phyloP scores from a whole-genome alignment of 2,797 vertebrate species.

The Vipera ursinii region DNA sequence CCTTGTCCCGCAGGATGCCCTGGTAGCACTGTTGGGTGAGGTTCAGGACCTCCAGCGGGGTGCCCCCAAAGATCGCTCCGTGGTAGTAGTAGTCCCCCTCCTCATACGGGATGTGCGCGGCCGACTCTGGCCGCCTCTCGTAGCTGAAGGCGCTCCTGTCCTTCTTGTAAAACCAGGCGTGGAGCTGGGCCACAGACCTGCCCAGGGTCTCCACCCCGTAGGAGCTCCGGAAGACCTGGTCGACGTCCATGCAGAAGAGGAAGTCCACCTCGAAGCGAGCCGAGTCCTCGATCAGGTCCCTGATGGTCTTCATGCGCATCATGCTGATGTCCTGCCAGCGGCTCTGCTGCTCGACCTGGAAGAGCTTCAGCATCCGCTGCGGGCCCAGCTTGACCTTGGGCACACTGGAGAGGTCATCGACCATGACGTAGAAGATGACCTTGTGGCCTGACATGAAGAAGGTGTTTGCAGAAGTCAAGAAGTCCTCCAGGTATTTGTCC shows the following conservation, averaged over 20 bases:
- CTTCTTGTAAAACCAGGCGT: conserved; percentile 44
- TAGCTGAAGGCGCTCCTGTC: background rate
- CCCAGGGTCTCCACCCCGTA: conserved; percentile 46
- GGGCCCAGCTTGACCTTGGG: conserved; percentile 15
- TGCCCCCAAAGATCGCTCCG: conserved; percentile 16
- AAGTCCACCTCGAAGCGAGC: conserved; percentile 53
- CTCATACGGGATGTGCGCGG: conserved; percentile 11
- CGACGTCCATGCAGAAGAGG: conserved; percentile 60
- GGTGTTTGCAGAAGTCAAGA: conserved; percentile 39
- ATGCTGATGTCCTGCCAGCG: conserved; percentile 60
- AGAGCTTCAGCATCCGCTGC: conserved; percentile 21
- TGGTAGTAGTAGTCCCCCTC: conserved; percentile 53
- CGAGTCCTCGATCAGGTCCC: conserved; percentile 25
- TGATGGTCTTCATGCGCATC: conserved; percentile 54
- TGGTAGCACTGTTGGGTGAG: conserved; percentile 48
- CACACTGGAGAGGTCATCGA: conserved; percentile 40
- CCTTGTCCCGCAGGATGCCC: conserved; percentile 62
- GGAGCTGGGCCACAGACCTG: conserved; percentile 41
- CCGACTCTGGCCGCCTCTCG: background rate
- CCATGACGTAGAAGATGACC: conserved; percentile 54
- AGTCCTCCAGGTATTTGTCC: conserved; percentile 32
- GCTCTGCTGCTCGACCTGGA: conserved; percentile 21
- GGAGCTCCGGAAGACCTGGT: conserved; percentile 32
- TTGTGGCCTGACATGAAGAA: conserved; percentile 54
- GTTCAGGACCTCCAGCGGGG: background rate